Evolutionary conservation across 2,888 invertebrate genomes (phyloP).

Genomic region (Lissocephala sabroskyi): DNA sequence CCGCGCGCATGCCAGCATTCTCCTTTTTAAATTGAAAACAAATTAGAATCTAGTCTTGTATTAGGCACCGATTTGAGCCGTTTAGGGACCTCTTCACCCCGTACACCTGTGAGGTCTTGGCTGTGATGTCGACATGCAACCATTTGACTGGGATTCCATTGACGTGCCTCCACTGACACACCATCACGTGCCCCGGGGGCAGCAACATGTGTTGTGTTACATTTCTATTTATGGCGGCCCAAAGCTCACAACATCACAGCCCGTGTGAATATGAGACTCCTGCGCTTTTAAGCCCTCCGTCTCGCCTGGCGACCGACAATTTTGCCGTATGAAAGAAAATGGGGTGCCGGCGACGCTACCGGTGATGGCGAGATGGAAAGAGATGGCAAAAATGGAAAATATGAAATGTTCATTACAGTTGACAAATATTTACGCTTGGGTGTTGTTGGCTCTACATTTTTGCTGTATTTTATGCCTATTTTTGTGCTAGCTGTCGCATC

Average conservation of each 20-base stretch:
- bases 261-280: too few relatives aligned
- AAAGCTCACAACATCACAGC: background rate
- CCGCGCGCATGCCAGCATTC: slow-evolving; percentile 41
- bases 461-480: slow-evolving; percentile 42
- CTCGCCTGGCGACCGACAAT: background rate
- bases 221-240: slow-evolving; percentile 50
- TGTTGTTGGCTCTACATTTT: slow-evolving; percentile 20
- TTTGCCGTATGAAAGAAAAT: slow-evolving; percentile 43
- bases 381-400: slow-evolving; percentile 28
- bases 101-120: slow-evolving; percentile 1
- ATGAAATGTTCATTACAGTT: slow-evolving; percentile 65
- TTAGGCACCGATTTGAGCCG: slow-evolving; percentile 61
- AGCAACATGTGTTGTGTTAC: slow-evolving; percentile 58
- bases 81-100: slow-evolving; percentile 34
- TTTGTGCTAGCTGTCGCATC: slow-evolving; percentile 14
- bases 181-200: slow-evolving; percentile 39
- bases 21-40: slow-evolving; percentile 62
- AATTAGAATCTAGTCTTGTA: slow-evolving; percentile 60
- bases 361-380: background rate
- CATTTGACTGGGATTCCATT: slow-evolving; percentile 4
- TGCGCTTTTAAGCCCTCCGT: too few relatives aligned
- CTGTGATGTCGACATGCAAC: slow-evolving; percentile 11
- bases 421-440: slow-evolving; percentile 57
- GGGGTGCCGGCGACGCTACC: too few relatives aligned
- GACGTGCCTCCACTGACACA: background rate